Conservation (phyloP, 2,797 vertebrate genomes). For the Rhinella marina region DNA sequence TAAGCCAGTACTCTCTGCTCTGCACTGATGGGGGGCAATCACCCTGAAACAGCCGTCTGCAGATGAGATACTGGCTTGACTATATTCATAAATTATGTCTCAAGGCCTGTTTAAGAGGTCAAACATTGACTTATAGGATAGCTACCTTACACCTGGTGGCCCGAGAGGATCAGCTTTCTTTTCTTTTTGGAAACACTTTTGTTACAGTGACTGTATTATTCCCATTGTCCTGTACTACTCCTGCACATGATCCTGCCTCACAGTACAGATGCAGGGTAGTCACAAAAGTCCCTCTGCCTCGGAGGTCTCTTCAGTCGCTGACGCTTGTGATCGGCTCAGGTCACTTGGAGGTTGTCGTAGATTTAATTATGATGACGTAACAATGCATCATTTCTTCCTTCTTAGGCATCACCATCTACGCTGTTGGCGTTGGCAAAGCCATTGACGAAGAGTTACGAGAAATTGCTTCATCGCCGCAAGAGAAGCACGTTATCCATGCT, state of each 20-base stretch:
- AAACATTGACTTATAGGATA: too few species aligned
- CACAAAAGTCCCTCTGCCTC: background rate
- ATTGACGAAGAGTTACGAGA: slow-evolving; percentile 88
- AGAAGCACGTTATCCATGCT: slow-evolving; percentile 86
- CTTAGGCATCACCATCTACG: slow-evolving; percentile 86
- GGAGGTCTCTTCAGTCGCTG: background rate
- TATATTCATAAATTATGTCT: too few species aligned
- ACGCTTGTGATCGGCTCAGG: slow-evolving; percentile 9
- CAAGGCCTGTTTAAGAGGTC: too few species aligned
- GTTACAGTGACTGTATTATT: background rate
- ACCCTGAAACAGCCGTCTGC: too few species aligned
- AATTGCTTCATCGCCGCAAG: slow-evolving; percentile 86
- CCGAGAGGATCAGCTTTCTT: too few species aligned
- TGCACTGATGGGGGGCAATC: too few species aligned
- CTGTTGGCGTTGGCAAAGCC: slow-evolving; percentile 89
- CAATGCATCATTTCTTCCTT: background rate
- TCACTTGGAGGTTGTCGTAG: slow-evolving; percentile 21
- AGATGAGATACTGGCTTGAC: too few species aligned
- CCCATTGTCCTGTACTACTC: too few species aligned
- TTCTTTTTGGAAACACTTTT: background rate
- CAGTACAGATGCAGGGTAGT: background rate
- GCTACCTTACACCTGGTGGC: too few species aligned
- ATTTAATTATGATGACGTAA: slow-evolving; percentile 29
- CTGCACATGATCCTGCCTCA: background rate
- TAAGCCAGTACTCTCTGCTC: too few species aligned